These are phyloP conservation scores for Cottus gobio DNA, from an alignment of 2,113 vertebrate species.

Conservation along the genomic window DNA sequence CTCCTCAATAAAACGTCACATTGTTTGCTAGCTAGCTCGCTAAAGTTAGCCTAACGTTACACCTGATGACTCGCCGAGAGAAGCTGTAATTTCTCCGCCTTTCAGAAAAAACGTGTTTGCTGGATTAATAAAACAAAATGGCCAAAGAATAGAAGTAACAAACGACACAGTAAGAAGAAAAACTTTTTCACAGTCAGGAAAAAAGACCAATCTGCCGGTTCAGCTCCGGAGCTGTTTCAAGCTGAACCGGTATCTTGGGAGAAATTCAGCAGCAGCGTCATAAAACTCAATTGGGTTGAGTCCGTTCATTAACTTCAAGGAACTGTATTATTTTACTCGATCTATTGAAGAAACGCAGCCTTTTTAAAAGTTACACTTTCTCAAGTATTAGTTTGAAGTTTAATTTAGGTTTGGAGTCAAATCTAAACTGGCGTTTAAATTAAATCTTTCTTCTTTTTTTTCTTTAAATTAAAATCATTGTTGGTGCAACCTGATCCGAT, in stretches of 20 bases:
- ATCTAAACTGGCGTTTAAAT: background rate
- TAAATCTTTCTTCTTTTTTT: background rate
- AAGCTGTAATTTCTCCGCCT: background rate
- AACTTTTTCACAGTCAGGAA: background rate
- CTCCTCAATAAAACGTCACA: no score
- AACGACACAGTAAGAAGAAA: background rate
- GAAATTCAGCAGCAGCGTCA: background rate
- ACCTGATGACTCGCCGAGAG: background rate
- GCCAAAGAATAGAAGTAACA: background rate
- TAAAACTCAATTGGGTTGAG: background rate
- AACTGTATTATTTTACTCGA: background rate
- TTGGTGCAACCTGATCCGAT: no score
- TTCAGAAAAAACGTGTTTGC: no score
- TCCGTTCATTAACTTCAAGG: background rate
- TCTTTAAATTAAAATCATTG: background rate
- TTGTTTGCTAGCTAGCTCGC: no score
- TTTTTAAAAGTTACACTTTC: background rate
- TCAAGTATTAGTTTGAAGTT: background rate
- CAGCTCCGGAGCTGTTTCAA: background rate
- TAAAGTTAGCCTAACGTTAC: background rate
- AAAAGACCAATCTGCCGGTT: background rate
- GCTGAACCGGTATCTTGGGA: background rate
- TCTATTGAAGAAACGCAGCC: no score
- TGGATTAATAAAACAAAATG: no score
- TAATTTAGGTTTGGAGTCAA: background rate